phyloP scores from a whole-genome alignment of 2,888 invertebrate genomes.

The Amphimallon solstitiale region DNA sequence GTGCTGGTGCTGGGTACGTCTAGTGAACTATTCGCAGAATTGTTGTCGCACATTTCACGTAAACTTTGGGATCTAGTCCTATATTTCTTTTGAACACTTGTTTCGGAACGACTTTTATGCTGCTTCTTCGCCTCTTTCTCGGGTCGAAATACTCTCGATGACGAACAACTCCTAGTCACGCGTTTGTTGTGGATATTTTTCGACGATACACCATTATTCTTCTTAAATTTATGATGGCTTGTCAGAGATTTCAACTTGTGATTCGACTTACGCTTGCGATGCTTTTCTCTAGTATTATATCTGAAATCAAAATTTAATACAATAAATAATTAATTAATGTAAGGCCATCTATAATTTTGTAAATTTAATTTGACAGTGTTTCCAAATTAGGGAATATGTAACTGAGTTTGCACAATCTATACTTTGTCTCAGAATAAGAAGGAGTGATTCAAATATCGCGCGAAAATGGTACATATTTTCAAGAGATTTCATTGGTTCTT shows the following conservation, averaged over 20 bases:
- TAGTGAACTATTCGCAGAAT: conserved; percentile 62
- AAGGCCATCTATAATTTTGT: no score
- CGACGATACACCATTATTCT: conserved; percentile 44
- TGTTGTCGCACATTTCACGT: conserved; percentile 50
- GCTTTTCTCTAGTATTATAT: conserved; percentile 43
- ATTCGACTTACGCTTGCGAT: conserved; percentile 39
- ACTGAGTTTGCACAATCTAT: no score
- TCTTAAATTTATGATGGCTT: conserved; percentile 49
- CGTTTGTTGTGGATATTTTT: conserved; percentile 42
- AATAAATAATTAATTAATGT: no score
- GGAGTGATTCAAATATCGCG: no score
- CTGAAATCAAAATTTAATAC: conserved; percentile 44
- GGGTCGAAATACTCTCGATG: background rate
- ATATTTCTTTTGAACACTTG: conserved; percentile 49
- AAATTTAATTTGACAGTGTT: no score
- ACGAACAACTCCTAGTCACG: conserved; percentile 30
- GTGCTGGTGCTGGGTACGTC: conserved; percentile 76
- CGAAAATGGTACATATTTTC: no score
- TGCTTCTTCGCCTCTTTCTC: background rate
- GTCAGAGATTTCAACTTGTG: conserved; percentile 50
- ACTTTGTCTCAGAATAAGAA: no score
- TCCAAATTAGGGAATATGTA: no score
- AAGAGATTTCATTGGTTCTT: no score
- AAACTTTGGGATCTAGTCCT: conserved; percentile 53
- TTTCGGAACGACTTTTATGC: conserved; percentile 31